A percentile compares a stretch with the other conserved stretches of the same genome.
These are phyloP conservation scores for Heliconius sara DNA, from an alignment of 2,888 invertebrate species.

Conservation along the genomic window DNA sequence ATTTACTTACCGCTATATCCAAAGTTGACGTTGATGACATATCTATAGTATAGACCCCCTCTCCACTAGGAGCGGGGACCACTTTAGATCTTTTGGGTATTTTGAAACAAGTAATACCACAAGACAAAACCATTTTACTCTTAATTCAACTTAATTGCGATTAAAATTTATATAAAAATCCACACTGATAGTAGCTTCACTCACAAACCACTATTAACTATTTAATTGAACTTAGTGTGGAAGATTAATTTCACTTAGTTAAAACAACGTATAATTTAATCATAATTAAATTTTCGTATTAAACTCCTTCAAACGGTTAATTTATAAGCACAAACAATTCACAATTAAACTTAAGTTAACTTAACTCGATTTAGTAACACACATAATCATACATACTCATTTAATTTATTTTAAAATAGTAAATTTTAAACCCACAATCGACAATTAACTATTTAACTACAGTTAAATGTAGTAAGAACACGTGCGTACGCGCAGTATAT, in stretches of 20 bases:
- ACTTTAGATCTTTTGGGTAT: conserved; percentile 72
- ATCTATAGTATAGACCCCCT: conserved; percentile 72
- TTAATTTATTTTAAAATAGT: background rate
- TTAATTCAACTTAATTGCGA: background rate
- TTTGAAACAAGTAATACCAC: conserved; percentile 63
- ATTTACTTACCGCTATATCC: conserved; percentile 71
- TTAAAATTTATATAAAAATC: conserved; percentile 6
- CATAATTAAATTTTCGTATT: background rate
- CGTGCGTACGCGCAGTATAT: conserved; percentile 70
- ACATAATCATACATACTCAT: background rate
- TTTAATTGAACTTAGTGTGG: background rate
- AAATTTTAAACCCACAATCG: background rate
- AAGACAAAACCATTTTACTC: conserved; percentile 63
- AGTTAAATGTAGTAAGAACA: conserved; percentile 25
- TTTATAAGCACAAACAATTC: background rate
- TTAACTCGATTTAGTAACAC: background rate
- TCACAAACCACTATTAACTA: conserved; percentile 24
- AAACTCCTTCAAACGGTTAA: background rate
- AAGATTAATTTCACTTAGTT: background rate
- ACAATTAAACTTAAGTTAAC: background rate
- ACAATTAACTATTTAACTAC: background rate
- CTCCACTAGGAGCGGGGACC: conserved; percentile 64
- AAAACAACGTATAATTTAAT: background rate
- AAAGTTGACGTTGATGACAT: conserved; percentile 61
- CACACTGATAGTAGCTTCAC: conserved; percentile 5